These are phyloP conservation scores for Paedocypris micromegethes DNA, from an alignment of 2,797 vertebrate species.

Conservation along the genomic window DNA sequence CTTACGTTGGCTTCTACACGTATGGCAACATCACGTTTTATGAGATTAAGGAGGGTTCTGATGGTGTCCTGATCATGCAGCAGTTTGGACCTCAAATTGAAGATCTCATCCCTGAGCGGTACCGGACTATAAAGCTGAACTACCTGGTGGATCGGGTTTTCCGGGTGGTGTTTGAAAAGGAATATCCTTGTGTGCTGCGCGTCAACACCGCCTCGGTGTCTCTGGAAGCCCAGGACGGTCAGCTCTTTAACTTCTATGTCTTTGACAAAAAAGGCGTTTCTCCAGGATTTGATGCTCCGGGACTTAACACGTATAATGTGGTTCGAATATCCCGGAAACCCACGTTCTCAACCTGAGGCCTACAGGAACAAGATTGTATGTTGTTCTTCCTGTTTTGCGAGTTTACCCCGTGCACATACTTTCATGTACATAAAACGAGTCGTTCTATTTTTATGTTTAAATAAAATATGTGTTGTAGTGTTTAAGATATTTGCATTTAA, in stretches of 20 bases:
- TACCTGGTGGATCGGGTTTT: slow-evolving; percentile 85
- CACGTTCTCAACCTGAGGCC: slow-evolving; percentile 69
- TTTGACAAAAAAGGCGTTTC: slow-evolving; percentile 79
- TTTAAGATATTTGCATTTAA: too few relatives aligned
- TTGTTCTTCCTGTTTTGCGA: slow-evolving; percentile 3
- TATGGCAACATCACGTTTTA: slow-evolving; percentile 90
- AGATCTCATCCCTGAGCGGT: slow-evolving; percentile 82
- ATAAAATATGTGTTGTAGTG: too few relatives aligned
- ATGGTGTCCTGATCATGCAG: slow-evolving; percentile 83
- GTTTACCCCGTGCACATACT: not conserved
- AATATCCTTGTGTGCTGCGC: slow-evolving; percentile 83
- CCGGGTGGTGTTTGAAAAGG: slow-evolving; percentile 85
- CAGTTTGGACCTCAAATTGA: slow-evolving; percentile 91
- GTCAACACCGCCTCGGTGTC: slow-evolving; percentile 84
- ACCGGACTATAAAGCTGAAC: slow-evolving; percentile 83
- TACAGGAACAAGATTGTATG: not conserved
- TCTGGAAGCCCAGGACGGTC: slow-evolving; percentile 87
- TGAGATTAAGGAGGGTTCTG: slow-evolving; percentile 76
- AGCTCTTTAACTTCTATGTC: slow-evolving; percentile 86
- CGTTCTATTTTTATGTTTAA: slow-evolving; percentile 7
- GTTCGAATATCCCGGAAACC: slow-evolving; percentile 76
- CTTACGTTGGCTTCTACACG: slow-evolving; percentile 84
- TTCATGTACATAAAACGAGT: slow-evolving; percentile 4
- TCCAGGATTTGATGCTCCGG: slow-evolving; percentile 86
- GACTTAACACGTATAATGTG: slow-evolving; percentile 88